Conservation (phyloP, 2,888 invertebrate species). For the Eulithis prunata region DNA sequence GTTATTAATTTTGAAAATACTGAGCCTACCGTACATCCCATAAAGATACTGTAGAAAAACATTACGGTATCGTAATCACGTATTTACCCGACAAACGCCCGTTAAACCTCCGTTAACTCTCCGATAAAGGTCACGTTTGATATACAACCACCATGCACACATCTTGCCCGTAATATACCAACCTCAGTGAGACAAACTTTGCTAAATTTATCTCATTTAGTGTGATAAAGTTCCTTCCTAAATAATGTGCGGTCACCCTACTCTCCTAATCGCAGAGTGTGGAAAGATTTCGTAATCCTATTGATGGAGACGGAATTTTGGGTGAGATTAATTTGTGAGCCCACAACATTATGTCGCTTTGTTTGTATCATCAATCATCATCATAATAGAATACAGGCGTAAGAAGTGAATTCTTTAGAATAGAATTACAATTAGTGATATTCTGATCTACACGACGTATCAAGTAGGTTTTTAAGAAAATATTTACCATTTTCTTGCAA, state of each 20-base stretch:
- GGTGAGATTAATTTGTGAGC: too few species aligned
- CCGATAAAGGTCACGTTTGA: slow-evolving; percentile 26
- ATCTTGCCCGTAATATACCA: slow-evolving; percentile 23
- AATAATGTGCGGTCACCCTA: slow-evolving; percentile 32
- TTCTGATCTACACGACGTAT: too few species aligned
- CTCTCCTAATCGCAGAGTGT: slow-evolving; percentile 15
- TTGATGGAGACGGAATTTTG: neutral
- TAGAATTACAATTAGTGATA: too few species aligned
- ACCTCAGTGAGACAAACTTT: slow-evolving; percentile 29
- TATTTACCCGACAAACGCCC: slow-evolving; percentile 9
- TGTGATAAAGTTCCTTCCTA: slow-evolving; percentile 29
- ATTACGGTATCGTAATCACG: slow-evolving; percentile 10
- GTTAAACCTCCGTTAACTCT: neutral
- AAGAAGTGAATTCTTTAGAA: too few species aligned
- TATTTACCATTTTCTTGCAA: too few species aligned
- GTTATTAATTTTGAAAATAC: too few species aligned
- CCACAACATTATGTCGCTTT: too few species aligned
- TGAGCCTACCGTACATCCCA: neutral
- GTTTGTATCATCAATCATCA: too few species aligned
- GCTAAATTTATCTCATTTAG: slow-evolving; percentile 33
- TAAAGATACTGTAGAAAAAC: slow-evolving; percentile 3
- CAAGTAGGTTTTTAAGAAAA: too few species aligned
- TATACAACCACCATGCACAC: slow-evolving; percentile 14
- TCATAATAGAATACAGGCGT: too few species aligned
- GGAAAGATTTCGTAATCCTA: neutral